Conservation (phyloP, 2,113 vertebrate species). For the Alaudala cheleensis region DNA sequence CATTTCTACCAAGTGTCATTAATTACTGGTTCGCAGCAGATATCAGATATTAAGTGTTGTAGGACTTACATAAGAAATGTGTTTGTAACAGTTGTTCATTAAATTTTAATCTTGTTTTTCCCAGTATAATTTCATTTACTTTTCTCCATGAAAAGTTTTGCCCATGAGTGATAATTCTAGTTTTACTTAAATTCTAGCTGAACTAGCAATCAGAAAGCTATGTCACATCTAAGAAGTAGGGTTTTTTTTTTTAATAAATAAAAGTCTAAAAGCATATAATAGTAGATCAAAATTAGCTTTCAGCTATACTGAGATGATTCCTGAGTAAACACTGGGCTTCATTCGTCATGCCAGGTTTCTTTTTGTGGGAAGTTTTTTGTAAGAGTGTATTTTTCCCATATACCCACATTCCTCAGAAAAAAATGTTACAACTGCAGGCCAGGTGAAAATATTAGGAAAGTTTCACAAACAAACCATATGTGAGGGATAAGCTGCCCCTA, state of each 20-base stretch:
- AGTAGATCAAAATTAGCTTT: neutral
- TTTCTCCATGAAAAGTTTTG: neutral
- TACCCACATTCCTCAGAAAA: neutral
- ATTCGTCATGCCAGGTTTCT: neutral
- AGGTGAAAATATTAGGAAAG: neutral
- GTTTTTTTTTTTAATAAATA: neutral
- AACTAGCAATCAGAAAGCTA: neutral
- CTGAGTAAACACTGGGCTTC: neutral
- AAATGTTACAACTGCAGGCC: neutral
- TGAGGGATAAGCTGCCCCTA: neutral
- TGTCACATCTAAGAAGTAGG: neutral
- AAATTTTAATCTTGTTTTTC: neutral
- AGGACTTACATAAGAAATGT: neutral
- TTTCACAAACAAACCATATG: neutral
- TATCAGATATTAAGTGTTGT: neutral
- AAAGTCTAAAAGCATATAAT: neutral
- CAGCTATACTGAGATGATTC: neutral
- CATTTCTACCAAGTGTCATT: neutral
- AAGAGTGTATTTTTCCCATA: neutral
- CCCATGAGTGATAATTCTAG: neutral
- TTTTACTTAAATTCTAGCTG: neutral
- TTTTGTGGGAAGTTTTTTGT: neutral
- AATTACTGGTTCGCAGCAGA: neutral
- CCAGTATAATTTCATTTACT: neutral
- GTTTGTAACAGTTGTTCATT: neutral